Percentiles rank a stretch among this genome's conserved stretches.
Evolutionary conservation across 2,113 vertebrate genomes (phyloP).

Genomic region (Pitta sordida): DNA sequence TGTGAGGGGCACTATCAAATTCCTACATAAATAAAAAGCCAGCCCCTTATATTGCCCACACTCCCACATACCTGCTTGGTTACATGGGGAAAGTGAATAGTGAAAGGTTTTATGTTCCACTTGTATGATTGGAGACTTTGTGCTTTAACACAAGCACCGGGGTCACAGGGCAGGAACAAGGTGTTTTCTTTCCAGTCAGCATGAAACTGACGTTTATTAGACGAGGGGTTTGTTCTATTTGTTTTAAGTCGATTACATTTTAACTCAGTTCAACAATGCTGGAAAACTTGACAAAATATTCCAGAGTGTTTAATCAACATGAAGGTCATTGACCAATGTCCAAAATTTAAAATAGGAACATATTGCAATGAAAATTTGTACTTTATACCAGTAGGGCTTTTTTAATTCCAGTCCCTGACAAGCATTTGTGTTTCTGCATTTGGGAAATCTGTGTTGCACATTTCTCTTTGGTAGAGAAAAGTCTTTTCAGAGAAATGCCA

Average conservation of each 20-base stretch:
- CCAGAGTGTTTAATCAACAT: background rate
- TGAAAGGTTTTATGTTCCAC: slow-evolving; percentile 53
- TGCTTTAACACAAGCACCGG: background rate
- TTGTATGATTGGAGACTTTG: slow-evolving; percentile 54
- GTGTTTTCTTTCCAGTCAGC: slow-evolving; percentile 62
- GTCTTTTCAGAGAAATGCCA: background rate
- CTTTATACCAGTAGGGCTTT: background rate
- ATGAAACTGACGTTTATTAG: slow-evolving; percentile 46
- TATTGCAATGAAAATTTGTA: background rate
- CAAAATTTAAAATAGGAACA: background rate
- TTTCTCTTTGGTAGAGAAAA: background rate
- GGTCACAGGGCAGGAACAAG: slow-evolving; percentile 52
- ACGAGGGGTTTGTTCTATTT: slow-evolving; percentile 48
- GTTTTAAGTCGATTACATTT: slow-evolving; percentile 39
- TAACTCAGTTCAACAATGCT: slow-evolving; percentile 45
- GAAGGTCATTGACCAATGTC: background rate
- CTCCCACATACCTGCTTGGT: background rate
- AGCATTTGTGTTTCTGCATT: background rate
- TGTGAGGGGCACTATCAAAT: background rate
- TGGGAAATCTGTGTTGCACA: background rate
- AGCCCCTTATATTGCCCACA: background rate
- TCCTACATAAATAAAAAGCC: background rate
- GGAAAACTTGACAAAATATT: slow-evolving; percentile 47
- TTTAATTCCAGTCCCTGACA: background rate
- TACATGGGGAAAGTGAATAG: slow-evolving; percentile 12